phyloP scores from a whole-genome alignment of 2,113 vertebrate genomes.

The Gymnogyps californianus region DNA sequence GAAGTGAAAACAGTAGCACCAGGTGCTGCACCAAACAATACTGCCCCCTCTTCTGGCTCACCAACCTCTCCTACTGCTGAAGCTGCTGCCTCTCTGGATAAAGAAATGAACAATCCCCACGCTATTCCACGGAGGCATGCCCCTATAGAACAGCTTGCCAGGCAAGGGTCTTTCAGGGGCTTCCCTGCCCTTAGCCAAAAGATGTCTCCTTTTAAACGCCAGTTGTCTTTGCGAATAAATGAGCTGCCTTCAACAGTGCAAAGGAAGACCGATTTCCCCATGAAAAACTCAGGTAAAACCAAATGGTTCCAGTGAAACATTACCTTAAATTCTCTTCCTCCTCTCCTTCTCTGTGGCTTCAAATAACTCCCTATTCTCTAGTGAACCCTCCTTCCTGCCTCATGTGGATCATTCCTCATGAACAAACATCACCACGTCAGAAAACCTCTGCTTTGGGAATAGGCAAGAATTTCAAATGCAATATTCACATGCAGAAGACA shows the following conservation, averaged over 20 bases:
- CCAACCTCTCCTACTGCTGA: constrained; percentile 84
- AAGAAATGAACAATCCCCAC: constrained; percentile 80
- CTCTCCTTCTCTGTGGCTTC: not conserved
- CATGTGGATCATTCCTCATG: not conserved
- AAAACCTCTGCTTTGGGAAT: not conserved
- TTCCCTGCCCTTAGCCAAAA: constrained; percentile 96
- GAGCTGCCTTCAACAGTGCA: constrained; percentile 96
- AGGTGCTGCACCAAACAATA: constrained; percentile 62
- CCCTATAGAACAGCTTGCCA: constrained; percentile 90
- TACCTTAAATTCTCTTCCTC: not conserved
- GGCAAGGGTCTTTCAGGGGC: constrained; percentile 95
- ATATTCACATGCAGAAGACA: not conserved
- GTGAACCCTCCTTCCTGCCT: not conserved
- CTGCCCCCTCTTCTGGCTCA: constrained; percentile 75
- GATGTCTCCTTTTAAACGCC: constrained; percentile 97
- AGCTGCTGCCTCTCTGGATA: constrained; percentile 73
- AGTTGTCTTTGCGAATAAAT: constrained; percentile 93
- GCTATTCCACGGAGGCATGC: constrained; percentile 93
- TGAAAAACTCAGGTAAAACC: constrained; percentile 87
- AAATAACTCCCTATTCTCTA: not conserved
- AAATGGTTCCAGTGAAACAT: not conserved
- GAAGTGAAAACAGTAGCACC: constrained; percentile 76
- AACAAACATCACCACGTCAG: not conserved
- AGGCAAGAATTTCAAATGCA: not conserved
- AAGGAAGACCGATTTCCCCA: constrained; percentile 95